These are phyloP conservation scores for Dynastes maya DNA, from an alignment of 2,888 invertebrate genomes.

Conservation along the genomic window DNA sequence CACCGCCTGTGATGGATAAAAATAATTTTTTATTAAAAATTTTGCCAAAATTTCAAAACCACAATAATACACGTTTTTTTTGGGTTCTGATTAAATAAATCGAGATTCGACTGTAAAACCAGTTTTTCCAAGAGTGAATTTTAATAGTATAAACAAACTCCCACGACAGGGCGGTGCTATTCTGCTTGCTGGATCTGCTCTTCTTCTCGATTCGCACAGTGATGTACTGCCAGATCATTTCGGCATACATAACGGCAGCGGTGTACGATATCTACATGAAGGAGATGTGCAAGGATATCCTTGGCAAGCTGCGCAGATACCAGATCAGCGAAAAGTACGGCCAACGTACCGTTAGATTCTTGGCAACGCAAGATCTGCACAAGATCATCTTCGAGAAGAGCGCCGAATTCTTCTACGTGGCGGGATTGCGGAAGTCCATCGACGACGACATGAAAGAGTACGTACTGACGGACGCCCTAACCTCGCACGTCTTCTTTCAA, in stretches of 20 bases:
- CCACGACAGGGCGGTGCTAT: not conserved
- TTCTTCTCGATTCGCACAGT: not conserved
- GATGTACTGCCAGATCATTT: conserved; percentile 33
- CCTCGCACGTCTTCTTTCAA: conserved; percentile 45
- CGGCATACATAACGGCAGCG: conserved; percentile 20
- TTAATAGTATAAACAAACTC: not conserved
- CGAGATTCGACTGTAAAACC: too few species aligned
- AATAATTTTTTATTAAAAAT: not conserved
- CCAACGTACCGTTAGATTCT: not conserved
- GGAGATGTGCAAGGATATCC: not conserved
- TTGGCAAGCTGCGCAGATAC: conserved; percentile 1
- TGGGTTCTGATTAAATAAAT: too few species aligned
- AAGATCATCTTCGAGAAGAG: not conserved
- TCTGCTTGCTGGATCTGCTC: not conserved
- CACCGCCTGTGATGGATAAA: too few species aligned
- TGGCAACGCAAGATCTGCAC: conserved; percentile 14
- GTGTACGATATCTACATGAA: not conserved
- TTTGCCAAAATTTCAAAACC: not conserved
- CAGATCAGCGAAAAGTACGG: conserved; percentile 23
- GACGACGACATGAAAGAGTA: conserved; percentile 36
- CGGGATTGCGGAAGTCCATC: conserved; percentile 41
- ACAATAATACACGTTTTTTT: too few species aligned
- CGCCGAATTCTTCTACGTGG: conserved; percentile 9
- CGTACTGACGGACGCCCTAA: conserved; percentile 5
- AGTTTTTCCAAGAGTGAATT: too few species aligned